These are phyloP conservation scores for Sebastolobus alascanus DNA, from an alignment of 2,797 vertebrate genomes.

Conservation along the genomic window DNA sequence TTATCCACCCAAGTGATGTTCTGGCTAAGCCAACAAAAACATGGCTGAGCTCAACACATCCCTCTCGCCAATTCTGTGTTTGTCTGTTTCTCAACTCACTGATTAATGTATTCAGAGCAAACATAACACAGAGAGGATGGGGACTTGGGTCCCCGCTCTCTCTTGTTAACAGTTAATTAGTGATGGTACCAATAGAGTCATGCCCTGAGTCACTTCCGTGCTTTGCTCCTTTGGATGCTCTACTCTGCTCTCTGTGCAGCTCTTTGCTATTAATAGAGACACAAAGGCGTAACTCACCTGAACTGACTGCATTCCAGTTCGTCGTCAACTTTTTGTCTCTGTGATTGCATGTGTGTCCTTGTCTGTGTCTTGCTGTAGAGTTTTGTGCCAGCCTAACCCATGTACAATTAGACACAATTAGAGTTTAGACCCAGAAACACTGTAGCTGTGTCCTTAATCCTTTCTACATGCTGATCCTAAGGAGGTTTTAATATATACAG, in stretches of 20 bases:
- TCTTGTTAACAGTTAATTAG: slow-evolving; percentile 71
- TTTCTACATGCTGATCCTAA: neutral
- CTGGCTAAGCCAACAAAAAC: slow-evolving; percentile 65
- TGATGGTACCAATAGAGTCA: slow-evolving; percentile 54
- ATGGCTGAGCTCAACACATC: slow-evolving; percentile 58
- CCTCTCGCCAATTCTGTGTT: slow-evolving; percentile 56
- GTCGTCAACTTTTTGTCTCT: neutral
- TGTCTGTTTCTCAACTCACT: slow-evolving; percentile 64
- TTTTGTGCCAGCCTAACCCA: neutral
- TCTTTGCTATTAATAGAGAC: slow-evolving; percentile 62
- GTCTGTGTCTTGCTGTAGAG: neutral
- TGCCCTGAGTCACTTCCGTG: slow-evolving; percentile 38
- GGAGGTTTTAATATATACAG: neutral
- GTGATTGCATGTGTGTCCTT: neutral
- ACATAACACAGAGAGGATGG: slow-evolving; percentile 48
- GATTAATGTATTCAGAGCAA: slow-evolving; percentile 72
- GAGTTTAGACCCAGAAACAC: neutral
- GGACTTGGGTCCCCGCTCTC: slow-evolving; percentile 37
- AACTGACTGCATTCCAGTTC: slow-evolving; percentile 74
- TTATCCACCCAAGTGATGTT: slow-evolving; percentile 64
- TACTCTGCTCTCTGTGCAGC: slow-evolving; percentile 18
- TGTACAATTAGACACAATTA: slow-evolving; percentile 10
- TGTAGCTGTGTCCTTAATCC: neutral
- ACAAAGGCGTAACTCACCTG: slow-evolving; percentile 60
- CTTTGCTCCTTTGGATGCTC: slow-evolving; percentile 36